Base-by-base conservation (phyloP, 2,113 vertebrate species). In the Myrmecophaga tridactyla region DNA sequence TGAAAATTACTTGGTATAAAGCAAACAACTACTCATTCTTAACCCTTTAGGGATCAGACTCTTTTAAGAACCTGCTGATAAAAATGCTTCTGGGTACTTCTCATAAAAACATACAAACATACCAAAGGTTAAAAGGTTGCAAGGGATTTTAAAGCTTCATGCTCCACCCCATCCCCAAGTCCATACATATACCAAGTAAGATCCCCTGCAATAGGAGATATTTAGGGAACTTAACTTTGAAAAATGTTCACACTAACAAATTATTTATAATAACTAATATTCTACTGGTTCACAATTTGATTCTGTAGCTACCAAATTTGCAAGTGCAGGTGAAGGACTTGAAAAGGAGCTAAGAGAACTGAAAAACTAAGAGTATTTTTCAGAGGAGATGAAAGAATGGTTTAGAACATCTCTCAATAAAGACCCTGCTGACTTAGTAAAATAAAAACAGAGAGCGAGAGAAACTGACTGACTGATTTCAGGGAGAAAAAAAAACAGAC, bases 311-410 rank as follows among this genome's bases (percentile, higher is more conserved):
- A 92, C 86, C 65, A 58, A 94, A 75, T 58, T 27, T 65, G 69
- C 31, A 7, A 84, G 10, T 12, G 4, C 34, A 86, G 25, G 31
- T 53, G 88, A 43, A 92, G 67, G 62, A 88, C 20, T 43, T 41
- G 14, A 92, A 80, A 94, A 86, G 46, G 53, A 94, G 39, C 53
- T 93, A 21, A 86, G 20, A 91, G 48, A 93, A 56, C 14, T 80
- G 21, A 89, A 86, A 86, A 82, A 62, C 51, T 56, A 94, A 65
- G 82, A 86, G 34, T 53, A 72, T 56, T 94, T 94, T 92, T 90
- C 87, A 96, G 29, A 83, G 36, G 14, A 63, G 13, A 93, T n/a
- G 21, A 62, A 90, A 84, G 27, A 87, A 91, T 65, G 56, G 46
- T 60, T n/a, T 87, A 80, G 78, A 23, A 77, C 60, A 89, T 36